Conservation (phyloP, 2,888 invertebrate species). For the Eretmocerus hayati region DNA sequence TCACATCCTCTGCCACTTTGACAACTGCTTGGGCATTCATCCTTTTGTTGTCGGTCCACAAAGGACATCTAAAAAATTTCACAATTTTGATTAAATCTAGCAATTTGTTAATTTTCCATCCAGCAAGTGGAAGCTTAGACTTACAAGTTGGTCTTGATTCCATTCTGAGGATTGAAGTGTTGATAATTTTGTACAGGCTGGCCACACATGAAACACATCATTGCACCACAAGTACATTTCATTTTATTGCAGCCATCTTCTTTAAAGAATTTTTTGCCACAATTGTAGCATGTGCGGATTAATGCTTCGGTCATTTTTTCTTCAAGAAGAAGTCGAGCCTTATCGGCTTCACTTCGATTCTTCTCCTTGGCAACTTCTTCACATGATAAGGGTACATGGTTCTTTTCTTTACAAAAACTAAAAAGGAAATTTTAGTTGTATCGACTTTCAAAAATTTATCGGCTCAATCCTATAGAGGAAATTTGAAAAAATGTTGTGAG, state of each 20-base stretch:
- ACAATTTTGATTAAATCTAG: too few relatives aligned
- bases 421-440: too few relatives aligned
- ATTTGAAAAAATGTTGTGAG: neutral
- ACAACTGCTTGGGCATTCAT: conserved; percentile 44
- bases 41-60: conserved; percentile 43
- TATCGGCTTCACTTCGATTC: conserved; percentile 39
- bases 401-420: conserved; percentile 48
- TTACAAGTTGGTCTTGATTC: conserved; percentile 38
- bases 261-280: conserved; percentile 37
- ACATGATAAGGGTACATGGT: conserved; percentile 52
- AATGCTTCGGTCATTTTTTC: conserved; percentile 53
- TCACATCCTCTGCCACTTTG: conserved; percentile 41
- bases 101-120: neutral
- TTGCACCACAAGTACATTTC: conserved; percentile 35
- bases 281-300: conserved; percentile 36
- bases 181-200: conserved; percentile 49
- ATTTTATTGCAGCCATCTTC: conserved; percentile 37
- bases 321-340: conserved; percentile 49
- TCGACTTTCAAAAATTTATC: too few relatives aligned
- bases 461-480: neutral
- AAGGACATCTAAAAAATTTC: conserved; percentile 42
- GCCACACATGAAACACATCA: conserved; percentile 45
- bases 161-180: conserved; percentile 52
- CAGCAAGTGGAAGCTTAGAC: conserved; percentile 11
- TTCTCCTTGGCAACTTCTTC: conserved; percentile 44